A percentile compares a stretch with the other conserved stretches of the same genome.
Conservation (phyloP, 2,113 vertebrate genomes). For the Daphoenositta chrysoptera region DNA sequence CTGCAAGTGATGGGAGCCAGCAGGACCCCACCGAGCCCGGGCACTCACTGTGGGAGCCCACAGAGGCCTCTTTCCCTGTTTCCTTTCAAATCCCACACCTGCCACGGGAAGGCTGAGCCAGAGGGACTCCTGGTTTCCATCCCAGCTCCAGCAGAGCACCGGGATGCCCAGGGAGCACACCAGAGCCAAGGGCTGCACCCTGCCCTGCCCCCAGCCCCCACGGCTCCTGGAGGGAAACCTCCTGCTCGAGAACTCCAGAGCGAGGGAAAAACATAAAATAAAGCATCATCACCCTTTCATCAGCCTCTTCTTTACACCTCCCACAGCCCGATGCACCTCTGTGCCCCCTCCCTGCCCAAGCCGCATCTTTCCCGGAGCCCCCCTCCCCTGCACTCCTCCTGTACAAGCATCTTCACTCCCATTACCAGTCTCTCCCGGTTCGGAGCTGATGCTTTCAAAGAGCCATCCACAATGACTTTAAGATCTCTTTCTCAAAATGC, state of each 20-base stretch:
- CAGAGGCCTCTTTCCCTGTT: background rate
- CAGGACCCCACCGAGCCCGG: fast-evolving
- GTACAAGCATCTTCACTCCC: background rate
- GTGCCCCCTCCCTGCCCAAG: background rate
- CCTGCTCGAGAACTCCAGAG: background rate
- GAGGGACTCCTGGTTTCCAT: background rate
- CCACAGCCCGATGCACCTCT: background rate
- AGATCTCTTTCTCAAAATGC: constrained; percentile 68
- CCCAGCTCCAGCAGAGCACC: background rate
- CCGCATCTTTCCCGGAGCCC: background rate
- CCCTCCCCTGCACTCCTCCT: background rate
- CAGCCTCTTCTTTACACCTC: background rate
- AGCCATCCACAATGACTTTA: constrained; percentile 64
- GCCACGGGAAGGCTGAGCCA: background rate
- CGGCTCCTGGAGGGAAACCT: background rate
- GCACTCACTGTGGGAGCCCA: background rate
- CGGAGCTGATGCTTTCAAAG: constrained; percentile 44
- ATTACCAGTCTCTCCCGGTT: constrained; percentile 22
- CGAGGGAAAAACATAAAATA: background rate
- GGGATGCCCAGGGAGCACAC: background rate
- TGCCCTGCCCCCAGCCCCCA: background rate
- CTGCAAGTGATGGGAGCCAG: background rate
- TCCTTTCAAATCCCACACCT: background rate
- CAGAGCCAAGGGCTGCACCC: background rate
- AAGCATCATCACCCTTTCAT: background rate